Base-by-base conservation (phyloP, 64 coral and sea anemone genomes). In the Acropora yongei region DNA sequence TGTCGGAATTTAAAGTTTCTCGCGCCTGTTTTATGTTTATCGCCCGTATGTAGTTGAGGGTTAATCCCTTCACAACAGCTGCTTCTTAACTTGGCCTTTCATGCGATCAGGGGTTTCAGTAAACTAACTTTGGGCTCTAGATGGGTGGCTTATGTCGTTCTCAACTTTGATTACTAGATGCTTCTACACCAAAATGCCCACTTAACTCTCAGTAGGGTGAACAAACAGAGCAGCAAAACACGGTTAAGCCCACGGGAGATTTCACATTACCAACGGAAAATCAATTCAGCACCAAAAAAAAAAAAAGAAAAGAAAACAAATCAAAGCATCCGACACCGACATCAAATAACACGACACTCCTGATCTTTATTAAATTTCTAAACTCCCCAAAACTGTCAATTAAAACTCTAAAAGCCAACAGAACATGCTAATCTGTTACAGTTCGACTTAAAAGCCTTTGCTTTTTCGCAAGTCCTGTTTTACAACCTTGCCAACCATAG, bases 61-160 rank as follows among this genome's bases (percentile, higher is more conserved):
- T 85, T 85, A 85, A 85, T 85, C 63, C n/a, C 78, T 39, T 20
- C 10, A 18, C 17, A 49, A 12, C 47, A 8, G 80, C 5, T 8
- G 65, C 57, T 85, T 85, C 63, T 85, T 65, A 85, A 20, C 44
- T 85, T 85, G 69, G 63, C 44, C 3, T 19, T 3, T 65, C 47
- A 49, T 48, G 82, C 39, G 66, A 85, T 85, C 66, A 45, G 72
- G 65, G 72, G 69, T 14, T 72, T 8, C 69, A 45, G 72, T 85
- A 85, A 85, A 69, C 66, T 41, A 66, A 71, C 40, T 85, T 47
- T 71, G 43, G 3, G 18, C 46, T 85, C 82, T 10, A 85, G 82
- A 71, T 85, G 82, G 82, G 82, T 85, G 82, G 82, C 65, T 85
- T 71, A 8, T 85, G 82, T 71, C 72, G 61, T 85, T 85, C 30